phyloP scores from a whole-genome alignment of 2,113 vertebrate genomes.

The Grallaria varia region DNA sequence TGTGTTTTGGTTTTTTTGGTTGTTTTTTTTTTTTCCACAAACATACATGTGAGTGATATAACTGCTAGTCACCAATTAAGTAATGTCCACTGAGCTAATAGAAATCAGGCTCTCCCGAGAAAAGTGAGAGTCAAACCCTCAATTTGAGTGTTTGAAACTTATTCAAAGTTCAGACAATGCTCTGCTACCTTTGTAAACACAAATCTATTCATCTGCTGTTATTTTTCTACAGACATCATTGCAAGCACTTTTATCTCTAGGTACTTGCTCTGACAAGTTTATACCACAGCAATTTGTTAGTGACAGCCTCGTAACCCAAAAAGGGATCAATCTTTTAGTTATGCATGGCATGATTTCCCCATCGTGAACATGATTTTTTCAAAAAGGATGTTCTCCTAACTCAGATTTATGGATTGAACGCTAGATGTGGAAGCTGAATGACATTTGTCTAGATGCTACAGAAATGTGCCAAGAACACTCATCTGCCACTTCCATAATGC shows the following conservation, averaged over 20 bases:
- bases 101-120: background rate
- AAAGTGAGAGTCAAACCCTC: background rate
- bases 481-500: background rate
- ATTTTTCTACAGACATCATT: background rate
- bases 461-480: background rate
- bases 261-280: slow-evolving; percentile 6
- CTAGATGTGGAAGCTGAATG: background rate
- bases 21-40: background rate
- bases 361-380: background rate
- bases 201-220: background rate
- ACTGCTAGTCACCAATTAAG: background rate
- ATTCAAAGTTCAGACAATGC: background rate
- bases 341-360: background rate
- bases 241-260: background rate
- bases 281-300: background rate
- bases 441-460: slow-evolving; percentile 9
- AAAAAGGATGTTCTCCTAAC: background rate
- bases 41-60: background rate
- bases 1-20: background rate
- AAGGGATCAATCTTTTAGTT: background rate
- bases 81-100: background rate
- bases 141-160: background rate
- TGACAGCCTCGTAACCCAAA: background rate
- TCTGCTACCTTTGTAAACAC: background rate
- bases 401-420: background rate